A percentile compares a stretch with the other conserved stretches of the same genome.
Evolutionary conservation across 1,140 invertebrate species (phyloP).

Genomic region (Semibalanus balanoides): DNA sequence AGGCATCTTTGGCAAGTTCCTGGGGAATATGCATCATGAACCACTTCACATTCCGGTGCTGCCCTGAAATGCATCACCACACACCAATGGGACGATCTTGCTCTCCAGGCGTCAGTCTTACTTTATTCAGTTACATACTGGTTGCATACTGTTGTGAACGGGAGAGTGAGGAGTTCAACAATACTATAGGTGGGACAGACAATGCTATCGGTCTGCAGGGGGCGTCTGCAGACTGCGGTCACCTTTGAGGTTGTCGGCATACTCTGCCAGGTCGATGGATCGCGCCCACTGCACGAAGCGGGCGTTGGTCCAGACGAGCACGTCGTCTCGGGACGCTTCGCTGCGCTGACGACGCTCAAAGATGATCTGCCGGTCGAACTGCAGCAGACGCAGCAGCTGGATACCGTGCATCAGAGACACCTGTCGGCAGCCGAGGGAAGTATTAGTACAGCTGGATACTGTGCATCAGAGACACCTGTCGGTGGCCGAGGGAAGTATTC

Average conservation of each 20-base stretch:
- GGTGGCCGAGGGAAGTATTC: too few species aligned
- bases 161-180: too few species aligned
- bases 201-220: too few species aligned
- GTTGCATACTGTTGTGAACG: too few species aligned
- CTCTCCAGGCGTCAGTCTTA: too few species aligned
- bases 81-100: too few species aligned
- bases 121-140: too few species aligned
- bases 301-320: conserved; percentile 87
- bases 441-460: conserved; percentile 82
- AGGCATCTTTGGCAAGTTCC: too few species aligned
- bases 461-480: conserved; percentile 65
- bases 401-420: conserved; percentile 84
- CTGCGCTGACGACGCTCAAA: conserved; percentile 72
- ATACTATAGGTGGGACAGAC: too few species aligned
- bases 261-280: conserved; percentile 83
- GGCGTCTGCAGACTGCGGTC: conserved; percentile 17
- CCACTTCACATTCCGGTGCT: too few species aligned
- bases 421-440: conserved; percentile 51
- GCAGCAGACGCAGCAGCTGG: conserved; percentile 74
- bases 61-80: too few species aligned
- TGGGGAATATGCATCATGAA: too few species aligned
- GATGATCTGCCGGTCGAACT: conserved; percentile 79
- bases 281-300: conserved; percentile 82
- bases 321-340: conserved; percentile 72
- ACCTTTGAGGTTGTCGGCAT: conserved; percentile 87